phyloP scores from a whole-genome alignment of 2,888 invertebrate species.

The Pseudeuparius sepicola region DNA sequence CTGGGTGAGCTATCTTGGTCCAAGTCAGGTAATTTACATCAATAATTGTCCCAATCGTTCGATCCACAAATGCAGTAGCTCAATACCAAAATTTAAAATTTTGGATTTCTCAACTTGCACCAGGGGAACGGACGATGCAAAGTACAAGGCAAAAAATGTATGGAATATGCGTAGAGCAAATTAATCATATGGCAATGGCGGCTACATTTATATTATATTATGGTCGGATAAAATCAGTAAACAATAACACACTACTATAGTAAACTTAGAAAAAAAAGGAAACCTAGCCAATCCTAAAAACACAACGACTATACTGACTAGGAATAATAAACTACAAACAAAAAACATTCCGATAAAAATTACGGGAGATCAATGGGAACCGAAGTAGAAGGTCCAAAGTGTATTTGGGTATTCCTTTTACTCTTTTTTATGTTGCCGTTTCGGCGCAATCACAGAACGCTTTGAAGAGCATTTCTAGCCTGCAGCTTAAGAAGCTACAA shows the following conservation, averaged over 20 bases:
- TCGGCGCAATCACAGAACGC: conserved; percentile 40
- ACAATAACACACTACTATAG: conserved; percentile 33
- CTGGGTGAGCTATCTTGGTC: conserved; percentile 35
- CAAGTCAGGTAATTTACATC: conserved; percentile 36
- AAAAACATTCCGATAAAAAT: conserved; percentile 28
- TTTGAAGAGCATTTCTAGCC: conserved; percentile 37
- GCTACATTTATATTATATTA: conserved; percentile 24
- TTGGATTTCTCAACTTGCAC: too few species aligned
- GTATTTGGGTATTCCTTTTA: conserved; percentile 33
- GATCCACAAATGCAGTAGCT: too few species aligned
- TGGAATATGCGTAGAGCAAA: too few species aligned
- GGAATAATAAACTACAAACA: conserved; percentile 34
- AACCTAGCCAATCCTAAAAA: conserved; percentile 37
- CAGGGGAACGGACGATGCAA: too few species aligned
- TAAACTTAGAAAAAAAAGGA: conserved; percentile 30
- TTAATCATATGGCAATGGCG: conserved; percentile 29
- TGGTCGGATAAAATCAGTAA: conserved; percentile 30
- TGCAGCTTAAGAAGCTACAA: conserved; percentile 16
- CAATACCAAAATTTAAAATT: too few species aligned
- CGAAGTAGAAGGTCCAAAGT: conserved; percentile 31
- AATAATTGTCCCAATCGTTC: too few species aligned
- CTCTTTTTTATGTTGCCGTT: conserved; percentile 34
- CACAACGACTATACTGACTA: conserved; percentile 39
- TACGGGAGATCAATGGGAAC: conserved; percentile 36
- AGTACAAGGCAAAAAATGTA: too few species aligned